Conservation (phyloP, 2,888 invertebrate genomes). For the Agelastica alni region DNA sequence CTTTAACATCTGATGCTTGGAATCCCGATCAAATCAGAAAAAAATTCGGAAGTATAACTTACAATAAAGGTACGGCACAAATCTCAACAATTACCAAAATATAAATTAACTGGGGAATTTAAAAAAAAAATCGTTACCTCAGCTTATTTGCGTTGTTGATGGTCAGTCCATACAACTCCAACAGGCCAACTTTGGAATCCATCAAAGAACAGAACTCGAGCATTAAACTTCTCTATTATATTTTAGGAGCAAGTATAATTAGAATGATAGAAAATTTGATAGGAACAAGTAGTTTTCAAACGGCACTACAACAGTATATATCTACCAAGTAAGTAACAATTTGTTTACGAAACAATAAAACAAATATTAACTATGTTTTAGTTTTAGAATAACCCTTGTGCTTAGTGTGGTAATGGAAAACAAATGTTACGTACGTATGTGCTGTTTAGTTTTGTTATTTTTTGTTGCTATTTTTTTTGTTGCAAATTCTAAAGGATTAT, state of each 20-base stretch:
- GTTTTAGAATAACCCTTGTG: too few species aligned
- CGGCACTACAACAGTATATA: slow-evolving; percentile 64
- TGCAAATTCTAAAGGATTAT: too few species aligned
- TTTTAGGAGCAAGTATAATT: slow-evolving; percentile 56
- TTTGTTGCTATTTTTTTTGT: too few species aligned
- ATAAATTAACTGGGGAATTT: too few species aligned
- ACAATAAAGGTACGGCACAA: slow-evolving; percentile 42
- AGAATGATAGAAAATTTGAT: slow-evolving; percentile 71
- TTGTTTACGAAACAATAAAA: too few species aligned
- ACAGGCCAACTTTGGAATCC: neutral
- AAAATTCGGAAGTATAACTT: slow-evolving; percentile 67
- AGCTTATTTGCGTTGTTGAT: neutral
- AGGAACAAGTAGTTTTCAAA: slow-evolving; percentile 59
- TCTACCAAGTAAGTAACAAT: slow-evolving; percentile 57
- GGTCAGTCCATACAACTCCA: neutral
- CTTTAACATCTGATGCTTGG: slow-evolving; percentile 63
- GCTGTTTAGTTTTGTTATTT: too few species aligned
- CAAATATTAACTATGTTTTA: too few species aligned
- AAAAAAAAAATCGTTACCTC: neutral
- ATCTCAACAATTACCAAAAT: too few species aligned
- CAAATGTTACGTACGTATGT: too few species aligned
- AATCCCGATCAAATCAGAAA: slow-evolving; percentile 63
- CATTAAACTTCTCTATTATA: neutral
- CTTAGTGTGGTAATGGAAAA: too few species aligned
- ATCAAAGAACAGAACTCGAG: too few species aligned